Evolutionary conservation across 2,888 invertebrate genomes (phyloP), one percentile per base, ranked within the genome.

Genomic region (Microplitis deprimator): DNA sequence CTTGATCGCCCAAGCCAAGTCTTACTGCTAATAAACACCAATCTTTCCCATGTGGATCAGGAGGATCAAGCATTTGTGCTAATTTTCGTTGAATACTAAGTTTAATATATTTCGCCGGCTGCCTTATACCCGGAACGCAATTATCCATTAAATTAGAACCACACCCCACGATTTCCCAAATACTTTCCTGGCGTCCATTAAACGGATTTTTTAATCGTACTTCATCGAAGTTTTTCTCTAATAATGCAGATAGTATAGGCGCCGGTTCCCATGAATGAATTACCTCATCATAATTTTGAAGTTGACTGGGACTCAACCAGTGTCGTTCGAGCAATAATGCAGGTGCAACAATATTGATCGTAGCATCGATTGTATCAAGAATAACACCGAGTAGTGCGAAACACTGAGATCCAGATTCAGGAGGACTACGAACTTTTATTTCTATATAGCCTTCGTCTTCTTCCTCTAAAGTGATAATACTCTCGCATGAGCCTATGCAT

Each of bases 21-120:
- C 93, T 91, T 72, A 94, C 92, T 13, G 95, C 95, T 77, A 96
- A 89, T 85, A 95, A 91, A 85, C 95, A 93, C 96, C 96, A 96
- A 87, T 96, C 95, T 84, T 94, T 92, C 20, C 94, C 94, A 77
- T 93, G 91, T 13, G 93, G 92, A 87, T 94, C 94, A 0, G 94
- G 94, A 17, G 94, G 94, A 89, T 96, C 95, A 76, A 96, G 89
- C 83, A 94, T 90, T 79, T 92, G 91, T 81, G 94, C 94, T 75
- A 96, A 87, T 86, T 93, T 91, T 82, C 92, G 90, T 79, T 93
- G 91, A 20, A 93, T 91, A 62, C 92, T 91, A 16, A 93, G 90
- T 61, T 93, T 91, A 50, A 95, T 90, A 76, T 93, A 91, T 61
- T 92, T 91, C 7, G 94, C 91, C 1, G 86, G 85, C 73, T 89